Evolutionary conservation across 2,888 invertebrate species (phyloP).

Genomic region (Stenodema calcarata): DNA sequence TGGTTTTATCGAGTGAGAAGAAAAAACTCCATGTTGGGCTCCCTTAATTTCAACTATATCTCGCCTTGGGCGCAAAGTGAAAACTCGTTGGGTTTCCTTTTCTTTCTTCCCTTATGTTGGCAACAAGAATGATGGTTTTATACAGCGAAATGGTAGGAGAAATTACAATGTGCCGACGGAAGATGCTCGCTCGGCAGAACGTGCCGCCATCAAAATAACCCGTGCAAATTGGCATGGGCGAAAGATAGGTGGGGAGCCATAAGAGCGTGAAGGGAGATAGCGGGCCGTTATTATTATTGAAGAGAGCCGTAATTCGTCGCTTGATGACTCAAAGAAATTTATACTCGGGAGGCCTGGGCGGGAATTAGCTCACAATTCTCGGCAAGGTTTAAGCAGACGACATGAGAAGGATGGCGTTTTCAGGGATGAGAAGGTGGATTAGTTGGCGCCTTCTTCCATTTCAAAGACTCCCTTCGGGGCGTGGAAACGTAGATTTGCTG

Average conservation of each 20-base stretch:
- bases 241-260: not conserved
- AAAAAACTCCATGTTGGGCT: too few species aligned
- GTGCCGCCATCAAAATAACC: not conserved
- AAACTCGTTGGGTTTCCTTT: too few species aligned
- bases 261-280: not conserved
- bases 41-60: too few species aligned
- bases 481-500: not conserved
- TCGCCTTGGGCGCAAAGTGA: too few species aligned
- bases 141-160: not conserved
- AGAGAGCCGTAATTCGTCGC: not conserved
- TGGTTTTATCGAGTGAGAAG: too few species aligned
- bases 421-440: not conserved
- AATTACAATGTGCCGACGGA: not conserved
- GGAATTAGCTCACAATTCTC: not conserved
- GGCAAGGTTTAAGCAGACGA: not conserved
- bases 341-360: not conserved
- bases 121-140: not conserved
- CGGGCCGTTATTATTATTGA: not conserved
- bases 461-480: not conserved
- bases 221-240: not conserved
- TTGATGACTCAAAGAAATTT: not conserved
- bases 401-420: not conserved
- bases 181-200: not conserved
- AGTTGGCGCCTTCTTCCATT: not conserved
- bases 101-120: too few species aligned